Conservation (phyloP, 2,888 invertebrate genomes). For the Ptychoptera albimana region DNA sequence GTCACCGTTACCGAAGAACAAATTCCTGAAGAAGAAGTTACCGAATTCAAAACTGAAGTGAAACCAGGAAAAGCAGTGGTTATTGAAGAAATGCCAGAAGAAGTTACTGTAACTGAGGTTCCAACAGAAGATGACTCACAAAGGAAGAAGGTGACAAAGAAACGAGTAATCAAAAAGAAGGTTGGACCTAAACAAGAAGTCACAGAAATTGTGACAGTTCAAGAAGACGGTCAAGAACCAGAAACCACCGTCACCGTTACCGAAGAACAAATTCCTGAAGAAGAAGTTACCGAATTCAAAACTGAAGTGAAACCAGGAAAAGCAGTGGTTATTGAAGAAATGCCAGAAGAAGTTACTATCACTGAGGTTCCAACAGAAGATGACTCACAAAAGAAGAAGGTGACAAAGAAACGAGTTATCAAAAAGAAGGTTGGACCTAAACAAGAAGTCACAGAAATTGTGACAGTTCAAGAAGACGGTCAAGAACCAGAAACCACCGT, state of each 20-base stretch:
- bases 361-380: conserved; percentile 19
- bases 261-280: conserved; percentile 20
- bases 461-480: conserved; percentile 20
- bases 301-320: conserved; percentile 8
- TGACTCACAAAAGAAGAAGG: conserved; percentile 18
- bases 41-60: conserved; percentile 12
- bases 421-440: conserved; percentile 18
- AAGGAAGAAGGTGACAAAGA: conserved; percentile 25
- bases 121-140: conserved; percentile 17
- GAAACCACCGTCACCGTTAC: conserved; percentile 29
- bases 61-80: conserved; percentile 15
- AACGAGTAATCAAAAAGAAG: conserved; percentile 25
- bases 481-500: conserved; percentile 14
- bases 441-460: conserved; percentile 16
- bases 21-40: no score
- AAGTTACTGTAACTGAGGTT: conserved; percentile 10
- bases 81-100: conserved; percentile 16
- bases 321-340: conserved; percentile 16
- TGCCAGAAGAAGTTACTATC: conserved; percentile 10
- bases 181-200: conserved; percentile 29
- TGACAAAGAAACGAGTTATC: conserved; percentile 17
- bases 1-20: no score
- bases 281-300: conserved; percentile 11
- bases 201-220: conserved; percentile 26
- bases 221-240: conserved; percentile 28